A percentile compares a stretch with the other conserved stretches of the same genome.
Evolutionary conservation across 2,113 vertebrate species (phyloP).

Genomic region (Syngnathus floridae): DNA sequence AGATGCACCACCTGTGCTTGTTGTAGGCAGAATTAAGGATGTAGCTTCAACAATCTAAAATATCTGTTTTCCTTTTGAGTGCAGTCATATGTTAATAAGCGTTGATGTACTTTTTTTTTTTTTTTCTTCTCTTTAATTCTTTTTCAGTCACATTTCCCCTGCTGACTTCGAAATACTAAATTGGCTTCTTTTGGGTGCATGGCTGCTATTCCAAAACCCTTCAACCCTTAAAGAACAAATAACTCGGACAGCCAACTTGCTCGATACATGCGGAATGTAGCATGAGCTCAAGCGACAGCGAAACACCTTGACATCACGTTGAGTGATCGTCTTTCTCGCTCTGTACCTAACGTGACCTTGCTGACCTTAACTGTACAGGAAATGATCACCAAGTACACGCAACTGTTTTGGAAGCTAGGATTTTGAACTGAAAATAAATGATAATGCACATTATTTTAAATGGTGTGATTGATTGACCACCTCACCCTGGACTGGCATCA

Average conservation of each 20-base stretch:
- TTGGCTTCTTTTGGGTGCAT: slow-evolving; percentile 46
- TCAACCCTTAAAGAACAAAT: slow-evolving; percentile 46
- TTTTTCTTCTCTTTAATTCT: slow-evolving; percentile 15
- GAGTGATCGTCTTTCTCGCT: slow-evolving; percentile 51
- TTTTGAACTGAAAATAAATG: slow-evolving; percentile 91
- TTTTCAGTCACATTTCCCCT: slow-evolving; percentile 33
- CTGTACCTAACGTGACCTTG: slow-evolving; percentile 63
- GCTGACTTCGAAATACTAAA: slow-evolving; percentile 43
- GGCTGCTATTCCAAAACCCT: slow-evolving; percentile 48
- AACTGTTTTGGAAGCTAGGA: slow-evolving; percentile 76
- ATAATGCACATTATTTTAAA: slow-evolving; percentile 78
- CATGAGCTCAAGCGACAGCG: slow-evolving; percentile 55
- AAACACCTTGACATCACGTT: slow-evolving; percentile 40
- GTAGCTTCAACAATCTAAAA: slow-evolving; percentile 52
- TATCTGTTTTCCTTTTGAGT: slow-evolving; percentile 44
- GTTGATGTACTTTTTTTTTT: slow-evolving; percentile 35
- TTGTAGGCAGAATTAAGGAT: slow-evolving; percentile 31
- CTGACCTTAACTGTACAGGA: slow-evolving; percentile 69
- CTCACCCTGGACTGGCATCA: background rate
- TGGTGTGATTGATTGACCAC: slow-evolving; percentile 32
- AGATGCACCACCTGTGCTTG: slow-evolving; percentile 36
- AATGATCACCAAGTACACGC: slow-evolving; percentile 61
- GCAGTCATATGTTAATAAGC: slow-evolving; percentile 33
- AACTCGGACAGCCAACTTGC: slow-evolving; percentile 31
- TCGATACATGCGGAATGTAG: slow-evolving; percentile 56